Evolutionary conservation across 2,113 vertebrate species (phyloP), one percentile per base, ranked within the genome.

Genomic region (Albula goreensis): DNA sequence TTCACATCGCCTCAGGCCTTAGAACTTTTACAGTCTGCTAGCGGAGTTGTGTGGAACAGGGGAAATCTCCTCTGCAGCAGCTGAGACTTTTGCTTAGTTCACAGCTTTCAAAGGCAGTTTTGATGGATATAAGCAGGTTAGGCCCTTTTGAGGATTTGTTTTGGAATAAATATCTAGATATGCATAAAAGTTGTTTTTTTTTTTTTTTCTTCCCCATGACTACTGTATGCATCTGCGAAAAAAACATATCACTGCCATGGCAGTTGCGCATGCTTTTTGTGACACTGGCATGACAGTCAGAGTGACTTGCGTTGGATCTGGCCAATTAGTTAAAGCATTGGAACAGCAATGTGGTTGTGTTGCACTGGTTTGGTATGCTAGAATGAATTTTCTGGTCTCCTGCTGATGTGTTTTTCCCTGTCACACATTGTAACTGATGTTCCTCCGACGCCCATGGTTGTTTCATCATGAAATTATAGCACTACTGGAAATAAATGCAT

Each of bases 401-500:
- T 57, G 50, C 70, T 49, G 50, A 49, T 5, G 12, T 79, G 25
- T 31, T 79, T 11, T 79, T 74, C 52, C 51, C 77, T 48, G 52
- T 11, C 77, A 79, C 84, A 57, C 70, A 41, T 41, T 49, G 63
- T 74, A 52, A 84, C 50, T 52, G 83, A 80, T 85, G 78, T 80
- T 77, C n/a, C 41, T 57, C 74, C 17, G 48, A 10, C 57, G 74
- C 51, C 77, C 57, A 11, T 49, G 84, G 53, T 50, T 25, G 41
- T 53, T 80, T 25, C 13, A 52, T 12, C n/a, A 52, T 57, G 31
- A 53, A 13, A 56, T 60, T 19, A 41, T 31, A 41, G 78, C 49
- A 53, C 57, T 56, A 57, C 78, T 53, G 25, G 84, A 80, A 17
- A 53, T 56, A 85, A 85, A 48, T 85, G 31, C 57, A 85, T n/a